Percentiles rank a stretch among this genome's conserved stretches.
phyloP scores from a whole-genome alignment of 2,113 vertebrate species.

The Mesoclemmys tuberculata region DNA sequence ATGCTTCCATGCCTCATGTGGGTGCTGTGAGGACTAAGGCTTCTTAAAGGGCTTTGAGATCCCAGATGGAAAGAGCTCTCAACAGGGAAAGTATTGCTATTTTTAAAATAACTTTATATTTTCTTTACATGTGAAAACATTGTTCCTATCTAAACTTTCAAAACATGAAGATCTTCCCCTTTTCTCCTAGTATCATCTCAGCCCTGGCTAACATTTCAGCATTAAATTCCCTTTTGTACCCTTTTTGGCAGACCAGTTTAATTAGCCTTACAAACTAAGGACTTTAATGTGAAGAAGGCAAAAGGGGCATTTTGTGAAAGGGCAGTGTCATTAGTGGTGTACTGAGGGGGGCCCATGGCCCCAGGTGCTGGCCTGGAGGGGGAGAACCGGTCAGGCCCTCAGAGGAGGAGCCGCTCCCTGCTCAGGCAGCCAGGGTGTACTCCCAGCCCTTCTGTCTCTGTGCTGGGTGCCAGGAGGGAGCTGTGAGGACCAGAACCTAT shows the following conservation, averaged over 20 bases:
- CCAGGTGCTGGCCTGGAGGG: too few relatives aligned
- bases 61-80: neutral
- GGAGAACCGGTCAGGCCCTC: too few relatives aligned
- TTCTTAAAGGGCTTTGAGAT: neutral
- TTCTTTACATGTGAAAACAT: neutral
- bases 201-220: rapidly evolving
- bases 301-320: neutral
- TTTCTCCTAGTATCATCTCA: neutral
- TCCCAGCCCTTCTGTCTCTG: too few relatives aligned
- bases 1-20: neutral
- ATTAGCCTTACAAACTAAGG: neutral
- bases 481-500: too few relatives aligned
- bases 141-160: neutral
- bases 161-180: neutral
- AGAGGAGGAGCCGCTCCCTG: too few relatives aligned
- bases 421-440: too few relatives aligned
- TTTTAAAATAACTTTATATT: neutral
- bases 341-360: too few relatives aligned
- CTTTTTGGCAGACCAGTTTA: neutral
- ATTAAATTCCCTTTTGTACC: neutral
- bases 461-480: too few relatives aligned
- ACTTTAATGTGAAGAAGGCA: neutral
- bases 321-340: neutral
- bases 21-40: neutral
- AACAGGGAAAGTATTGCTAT: neutral